Evolutionary conservation across 1,140 invertebrate genomes (phyloP), one percentile per base, ranked within the genome.

Genomic region (Paraescarpia echinospica): DNA sequence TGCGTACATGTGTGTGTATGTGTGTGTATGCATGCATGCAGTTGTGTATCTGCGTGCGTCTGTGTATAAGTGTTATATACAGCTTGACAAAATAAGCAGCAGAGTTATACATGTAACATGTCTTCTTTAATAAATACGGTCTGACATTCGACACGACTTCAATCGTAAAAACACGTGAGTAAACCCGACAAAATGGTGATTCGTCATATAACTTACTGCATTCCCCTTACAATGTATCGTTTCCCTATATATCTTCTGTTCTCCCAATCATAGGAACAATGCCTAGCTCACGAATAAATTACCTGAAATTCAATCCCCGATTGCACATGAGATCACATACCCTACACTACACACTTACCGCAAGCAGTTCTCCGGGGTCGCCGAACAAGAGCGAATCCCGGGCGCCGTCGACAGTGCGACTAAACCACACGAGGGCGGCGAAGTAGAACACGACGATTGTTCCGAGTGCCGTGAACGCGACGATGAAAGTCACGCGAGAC

Each of bases 361-460:
- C 51, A 18, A 93, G 90, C 22, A 93, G 34, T 91, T 93, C 92
- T 9, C 92, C 92, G 31, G 92, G 41, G 33, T 93, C 91, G 1
- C 90, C 90, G 59, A 92, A 93, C 48, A 92, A 34, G 33, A 91
- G 92, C 92, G 92, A 91, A 18, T 89, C 27, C 27, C 77, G 33
- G 18, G 34, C 33, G 9, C 41, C n/a, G n/a, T 91, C 41, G 33
- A 51, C 35, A 34, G 34, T 34, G 18, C 35, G 92, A 35, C 89
- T 91, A 90, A 93, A 93, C n/a, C 41, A 59, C 35, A 93, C 91
- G 35, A 93, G 90, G 6, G 92, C 92, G 12, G 91, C 89, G 92
- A 93, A 93, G 92, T 93, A 93, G 90, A 91, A 91, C 41, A 93
- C 90, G 33, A 93, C 48, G 34, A 93, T 93, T 33, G 92, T 91